These are phyloP conservation scores for Epistrophella euchroma DNA, from an alignment of 2,888 invertebrate genomes.

Conservation along the genomic window DNA sequence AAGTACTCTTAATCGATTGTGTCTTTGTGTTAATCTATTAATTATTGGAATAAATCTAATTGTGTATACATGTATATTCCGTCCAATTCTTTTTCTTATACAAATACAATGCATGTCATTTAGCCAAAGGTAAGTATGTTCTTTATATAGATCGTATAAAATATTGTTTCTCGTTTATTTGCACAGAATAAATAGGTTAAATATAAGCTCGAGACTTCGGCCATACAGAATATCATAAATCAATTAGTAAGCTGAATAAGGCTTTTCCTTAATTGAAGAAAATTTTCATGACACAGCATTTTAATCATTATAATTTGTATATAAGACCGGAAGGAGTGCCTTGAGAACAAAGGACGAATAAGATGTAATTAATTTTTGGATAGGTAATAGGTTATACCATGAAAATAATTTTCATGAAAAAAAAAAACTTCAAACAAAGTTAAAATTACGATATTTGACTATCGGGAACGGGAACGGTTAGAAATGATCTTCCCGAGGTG, in stretches of 20 bases:
- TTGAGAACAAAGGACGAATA: no score
- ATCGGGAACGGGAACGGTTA: no score
- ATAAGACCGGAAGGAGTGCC: no score
- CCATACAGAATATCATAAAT: conserved; percentile 13
- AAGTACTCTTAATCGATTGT: conserved; percentile 75
- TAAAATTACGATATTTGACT: no score
- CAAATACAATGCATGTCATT: background rate
- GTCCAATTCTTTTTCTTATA: background rate
- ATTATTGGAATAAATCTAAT: conserved; percentile 63
- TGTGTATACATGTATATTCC: conserved; percentile 36
- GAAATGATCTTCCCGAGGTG: no score
- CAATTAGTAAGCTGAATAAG: conserved; percentile 16
- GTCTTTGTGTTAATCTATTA: conserved; percentile 72
- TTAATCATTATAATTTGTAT: background rate
- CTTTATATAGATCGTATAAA: background rate
- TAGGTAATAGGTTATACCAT: no score
- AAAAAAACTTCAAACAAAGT: no score
- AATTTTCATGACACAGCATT: background rate
- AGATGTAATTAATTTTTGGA: no score
- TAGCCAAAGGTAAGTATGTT: conserved; percentile 24
- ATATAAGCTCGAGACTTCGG: background rate
- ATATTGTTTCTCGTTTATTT: conserved; percentile 28
- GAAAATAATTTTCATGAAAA: no score
- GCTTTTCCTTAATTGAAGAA: conserved; percentile 3
- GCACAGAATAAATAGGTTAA: background rate